Percentiles rank a stretch among this genome's conserved stretches.
These are phyloP conservation scores for Halictus quadricinctus DNA, from an alignment of 2,888 invertebrate species.

Conservation along the genomic window DNA sequence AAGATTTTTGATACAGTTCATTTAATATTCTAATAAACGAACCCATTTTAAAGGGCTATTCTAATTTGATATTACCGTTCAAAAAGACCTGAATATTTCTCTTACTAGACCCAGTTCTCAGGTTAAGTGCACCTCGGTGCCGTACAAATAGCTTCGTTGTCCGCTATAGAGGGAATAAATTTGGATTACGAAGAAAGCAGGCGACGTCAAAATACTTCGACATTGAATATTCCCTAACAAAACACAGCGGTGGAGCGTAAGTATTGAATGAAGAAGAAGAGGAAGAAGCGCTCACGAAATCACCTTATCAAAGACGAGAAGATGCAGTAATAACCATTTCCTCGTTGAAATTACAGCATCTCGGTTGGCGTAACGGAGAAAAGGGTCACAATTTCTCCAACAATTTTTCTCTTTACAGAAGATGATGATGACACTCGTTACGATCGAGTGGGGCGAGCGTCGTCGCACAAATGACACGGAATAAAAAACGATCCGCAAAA, in stretches of 20 bases:
- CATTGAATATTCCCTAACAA: slow-evolving; percentile 3
- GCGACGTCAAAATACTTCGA: not conserved
- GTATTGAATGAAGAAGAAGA: slow-evolving; percentile 1
- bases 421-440: not conserved
- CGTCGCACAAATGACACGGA: slow-evolving; percentile 30
- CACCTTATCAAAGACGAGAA: not conserved
- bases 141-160: not conserved
- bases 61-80: not conserved
- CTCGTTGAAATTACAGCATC: slow-evolving; percentile 29
- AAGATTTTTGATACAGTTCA: not conserved
- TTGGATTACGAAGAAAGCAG: not conserved
- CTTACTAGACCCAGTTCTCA: not conserved
- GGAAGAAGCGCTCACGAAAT: not conserved
- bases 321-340: slow-evolving; percentile 30
- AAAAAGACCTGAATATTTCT: not conserved
- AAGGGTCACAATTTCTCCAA: not conserved
- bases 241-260: not conserved
- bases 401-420: not conserved
- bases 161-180: not conserved
- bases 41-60: not conserved
- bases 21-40: not conserved
- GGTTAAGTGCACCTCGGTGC: not conserved
- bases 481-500: slow-evolving; percentile 29
- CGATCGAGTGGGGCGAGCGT: not conserved
- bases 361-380: not conserved